A percentile compares a stretch with the other conserved stretches of the same genome.
Conservation (phyloP, 1,140 invertebrate genomes). For the Oreohelix idahoensis region DNA sequence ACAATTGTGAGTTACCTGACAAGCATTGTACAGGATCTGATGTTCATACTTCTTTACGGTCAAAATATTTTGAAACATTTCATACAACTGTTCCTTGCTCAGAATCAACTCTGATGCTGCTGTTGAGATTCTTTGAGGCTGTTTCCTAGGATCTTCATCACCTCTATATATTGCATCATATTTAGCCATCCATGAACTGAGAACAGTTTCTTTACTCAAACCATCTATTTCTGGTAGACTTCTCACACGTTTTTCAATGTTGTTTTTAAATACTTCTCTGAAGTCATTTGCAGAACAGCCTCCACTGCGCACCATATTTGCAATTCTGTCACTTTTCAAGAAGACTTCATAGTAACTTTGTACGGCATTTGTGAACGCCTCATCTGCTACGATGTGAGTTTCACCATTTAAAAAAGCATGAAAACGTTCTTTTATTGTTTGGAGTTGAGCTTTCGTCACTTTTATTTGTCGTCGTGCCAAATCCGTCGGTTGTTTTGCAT, state of each 20-base stretch:
- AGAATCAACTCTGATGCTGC: conserved; percentile 73
- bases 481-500: conserved; percentile 98
- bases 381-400: conserved; percentile 95
- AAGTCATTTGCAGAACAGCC: conserved; percentile 99
- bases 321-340: conserved; percentile 94
- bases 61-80: conserved; percentile 99
- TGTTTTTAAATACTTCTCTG: conserved; percentile 96
- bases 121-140: conserved; percentile 69
- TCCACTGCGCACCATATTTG: conserved; percentile 95
- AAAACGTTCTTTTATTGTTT: conserved; percentile 95
- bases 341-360: conserved; percentile 98
- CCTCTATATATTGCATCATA: conserved; percentile 99
- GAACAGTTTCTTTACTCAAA: conserved; percentile 97
- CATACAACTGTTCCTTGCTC: conserved; percentile 83
- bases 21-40: conserved; percentile 97
- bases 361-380: conserved; percentile 98
- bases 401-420: conserved; percentile 87
- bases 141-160: conserved; percentile 73
- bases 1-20: conserved; percentile 83
- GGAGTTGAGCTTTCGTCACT: conserved; percentile 95
- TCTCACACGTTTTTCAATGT: conserved; percentile 96
- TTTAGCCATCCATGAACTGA: conserved; percentile 99
- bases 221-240: conserved; percentile 99
- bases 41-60: conserved; percentile 99
- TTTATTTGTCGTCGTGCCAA: conserved; percentile 85